Evolutionary conservation across 1,140 invertebrate genomes (phyloP).

Genomic region (Drosophila pectinifera): DNA sequence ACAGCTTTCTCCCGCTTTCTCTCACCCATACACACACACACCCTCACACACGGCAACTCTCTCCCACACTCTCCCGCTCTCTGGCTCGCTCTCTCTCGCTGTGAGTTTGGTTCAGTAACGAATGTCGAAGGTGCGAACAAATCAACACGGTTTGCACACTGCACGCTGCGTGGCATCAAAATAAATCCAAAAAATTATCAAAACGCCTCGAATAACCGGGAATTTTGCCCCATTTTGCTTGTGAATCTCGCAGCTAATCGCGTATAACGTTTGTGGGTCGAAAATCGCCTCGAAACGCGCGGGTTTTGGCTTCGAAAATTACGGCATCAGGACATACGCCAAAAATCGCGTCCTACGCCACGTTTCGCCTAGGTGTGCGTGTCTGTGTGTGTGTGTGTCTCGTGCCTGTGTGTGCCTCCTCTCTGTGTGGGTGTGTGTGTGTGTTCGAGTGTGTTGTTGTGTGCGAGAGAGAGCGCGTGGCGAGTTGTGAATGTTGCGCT

Average conservation of each 20-base stretch:
- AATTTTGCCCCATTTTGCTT: slow-evolving; percentile 18
- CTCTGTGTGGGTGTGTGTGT: slow-evolving; percentile 6
- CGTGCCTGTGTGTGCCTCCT: slow-evolving; percentile 3
- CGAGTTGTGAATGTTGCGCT: slow-evolving; percentile 35
- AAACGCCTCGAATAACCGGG: slow-evolving; percentile 39
- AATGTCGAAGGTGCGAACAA: slow-evolving; percentile 80
- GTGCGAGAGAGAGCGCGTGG: slow-evolving; percentile 61
- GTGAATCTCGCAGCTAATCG: neutral
- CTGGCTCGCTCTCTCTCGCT: slow-evolving; percentile 42
- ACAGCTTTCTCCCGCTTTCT: slow-evolving; percentile 12
- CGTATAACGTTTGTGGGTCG: slow-evolving; percentile 2
- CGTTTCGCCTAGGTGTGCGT: slow-evolving; percentile 63
- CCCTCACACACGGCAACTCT: slow-evolving; percentile 13
- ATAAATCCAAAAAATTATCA: slow-evolving; percentile 71
- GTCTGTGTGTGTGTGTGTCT: slow-evolving; percentile 7
- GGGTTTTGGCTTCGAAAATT: slow-evolving; percentile 63
- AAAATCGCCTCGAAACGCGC: slow-evolving; percentile 4
- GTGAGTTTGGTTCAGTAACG: slow-evolving; percentile 73
- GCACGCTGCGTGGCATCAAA: slow-evolving; percentile 72
- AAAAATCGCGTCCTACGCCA: slow-evolving; percentile 74
- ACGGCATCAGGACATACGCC: slow-evolving; percentile 79
- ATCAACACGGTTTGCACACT: slow-evolving; percentile 81
- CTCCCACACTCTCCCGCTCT: slow-evolving; percentile 3
- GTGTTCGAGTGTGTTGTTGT: slow-evolving; percentile 9
- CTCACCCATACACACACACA: slow-evolving; percentile 20